Conservation (phyloP, 2,797 vertebrate species). For the Sebastes diaconus region DNA sequence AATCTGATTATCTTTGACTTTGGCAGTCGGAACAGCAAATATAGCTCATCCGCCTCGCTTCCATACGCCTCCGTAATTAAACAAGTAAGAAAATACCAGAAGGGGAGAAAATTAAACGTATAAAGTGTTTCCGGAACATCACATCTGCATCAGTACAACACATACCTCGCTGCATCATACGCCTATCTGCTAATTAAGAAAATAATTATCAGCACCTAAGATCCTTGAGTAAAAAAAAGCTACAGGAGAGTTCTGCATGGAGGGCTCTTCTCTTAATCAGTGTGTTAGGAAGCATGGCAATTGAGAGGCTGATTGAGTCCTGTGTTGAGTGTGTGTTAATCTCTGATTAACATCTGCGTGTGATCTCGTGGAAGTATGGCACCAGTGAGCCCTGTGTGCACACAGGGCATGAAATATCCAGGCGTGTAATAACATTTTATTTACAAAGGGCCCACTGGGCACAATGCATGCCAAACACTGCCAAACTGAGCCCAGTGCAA, state of each 20-base stretch:
- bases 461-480: constrained; percentile 73
- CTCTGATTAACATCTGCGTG: constrained; percentile 85
- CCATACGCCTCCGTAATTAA: constrained; percentile 36
- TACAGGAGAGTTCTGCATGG: constrained; percentile 74
- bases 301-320: constrained; percentile 76
- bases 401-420: constrained; percentile 79
- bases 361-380: constrained; percentile 80
- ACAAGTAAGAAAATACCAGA: constrained; percentile 37
- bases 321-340: constrained; percentile 77
- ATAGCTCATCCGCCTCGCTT: constrained; percentile 17
- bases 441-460: constrained; percentile 82
- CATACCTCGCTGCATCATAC: constrained; percentile 54
- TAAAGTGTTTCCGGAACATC: constrained; percentile 52
- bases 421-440: constrained; percentile 83
- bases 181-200: constrained; percentile 65
- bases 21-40: constrained; percentile 16
- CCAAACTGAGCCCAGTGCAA: constrained; percentile 68
- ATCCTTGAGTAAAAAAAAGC: constrained; percentile 62
- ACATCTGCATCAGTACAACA: constrained; percentile 48
- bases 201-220: constrained; percentile 68
- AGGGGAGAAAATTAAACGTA: constrained; percentile 48
- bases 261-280: constrained; percentile 77
- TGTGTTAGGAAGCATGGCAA: constrained; percentile 73
- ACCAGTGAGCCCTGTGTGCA: constrained; percentile 78
- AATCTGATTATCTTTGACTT: constrained; percentile 40